phyloP scores from a whole-genome alignment of 1,140 invertebrate genomes.

The Ericerus pela region DNA sequence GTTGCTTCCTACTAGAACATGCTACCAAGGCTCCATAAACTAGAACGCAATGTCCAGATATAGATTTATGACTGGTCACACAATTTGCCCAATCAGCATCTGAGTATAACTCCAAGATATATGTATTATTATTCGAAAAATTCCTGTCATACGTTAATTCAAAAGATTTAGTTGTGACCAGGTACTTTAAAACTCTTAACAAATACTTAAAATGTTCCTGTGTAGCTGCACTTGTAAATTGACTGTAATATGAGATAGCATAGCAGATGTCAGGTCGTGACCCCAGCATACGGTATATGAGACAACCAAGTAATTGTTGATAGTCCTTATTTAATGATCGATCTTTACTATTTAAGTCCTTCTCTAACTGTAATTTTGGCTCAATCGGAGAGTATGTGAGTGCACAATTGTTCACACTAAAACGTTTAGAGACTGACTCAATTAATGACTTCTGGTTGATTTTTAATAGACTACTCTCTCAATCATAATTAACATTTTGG shows the following conservation, averaged over 20 bases:
- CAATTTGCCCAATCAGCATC: conserved; percentile 30
- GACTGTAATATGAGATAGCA: conserved; percentile 20
- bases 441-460: too few relatives aligned
- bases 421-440: too few relatives aligned
- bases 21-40: conserved; percentile 16
- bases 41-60: conserved; percentile 21
- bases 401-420: too few relatives aligned
- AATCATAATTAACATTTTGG: too few relatives aligned
- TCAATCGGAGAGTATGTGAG: too few relatives aligned
- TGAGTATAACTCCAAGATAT: conserved; percentile 24
- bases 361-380: too few relatives aligned
- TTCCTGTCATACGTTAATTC: not conserved
- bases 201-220: not conserved
- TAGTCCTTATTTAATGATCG: too few relatives aligned
- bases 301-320: conserved; percentile 29
- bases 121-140: too few relatives aligned
- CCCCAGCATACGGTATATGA: conserved; percentile 30
- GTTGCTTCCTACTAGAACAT: conserved; percentile 23
- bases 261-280: conserved; percentile 28
- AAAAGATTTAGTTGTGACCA: not conserved
- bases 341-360: too few relatives aligned
- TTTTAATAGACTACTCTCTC: too few relatives aligned
- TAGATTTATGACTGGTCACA: conserved; percentile 24
- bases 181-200: not conserved
- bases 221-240: not conserved